phyloP scores from a whole-genome alignment of 64 coral and sea anemone species.

The Platygyra sinensis region DNA sequence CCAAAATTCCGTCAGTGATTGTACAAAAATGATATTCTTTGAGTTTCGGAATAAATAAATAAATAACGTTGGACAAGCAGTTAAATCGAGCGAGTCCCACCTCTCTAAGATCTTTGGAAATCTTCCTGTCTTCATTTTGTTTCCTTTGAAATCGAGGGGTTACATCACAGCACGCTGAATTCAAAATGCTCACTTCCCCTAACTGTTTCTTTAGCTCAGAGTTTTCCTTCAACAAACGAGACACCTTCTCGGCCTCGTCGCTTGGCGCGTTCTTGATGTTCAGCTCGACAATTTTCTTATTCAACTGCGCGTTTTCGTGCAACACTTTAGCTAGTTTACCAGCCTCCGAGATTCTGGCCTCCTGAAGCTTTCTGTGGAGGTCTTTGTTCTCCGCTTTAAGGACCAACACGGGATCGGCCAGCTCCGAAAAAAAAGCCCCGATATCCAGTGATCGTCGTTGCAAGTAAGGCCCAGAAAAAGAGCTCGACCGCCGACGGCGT shows the following conservation, averaged over 20 bases:
- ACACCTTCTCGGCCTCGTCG: constrained; percentile 44
- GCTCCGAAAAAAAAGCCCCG: not conserved
- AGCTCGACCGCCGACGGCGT: not conserved
- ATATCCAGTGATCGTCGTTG: constrained; percentile 46
- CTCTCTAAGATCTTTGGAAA: constrained; percentile 70
- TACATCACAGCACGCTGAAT: constrained; percentile 60
- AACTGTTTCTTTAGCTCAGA: constrained; percentile 77
- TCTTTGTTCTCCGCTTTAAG: constrained; percentile 66
- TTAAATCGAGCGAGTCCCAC: not conserved
- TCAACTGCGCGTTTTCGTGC: constrained; percentile 70
- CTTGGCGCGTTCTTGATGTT: constrained; percentile 43
- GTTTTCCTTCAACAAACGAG: constrained; percentile 72
- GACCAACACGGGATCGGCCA: constrained; percentile 16
- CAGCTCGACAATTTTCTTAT: constrained; percentile 68
- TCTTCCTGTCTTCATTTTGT: constrained; percentile 36
- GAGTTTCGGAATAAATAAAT: too few species aligned
- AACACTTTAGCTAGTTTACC: constrained; percentile 79
- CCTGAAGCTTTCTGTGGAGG: constrained; percentile 48
- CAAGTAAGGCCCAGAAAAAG: constrained; percentile 42
- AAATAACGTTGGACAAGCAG: not conserved
- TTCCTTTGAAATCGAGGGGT: constrained; percentile 57
- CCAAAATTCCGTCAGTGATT: too few species aligned
- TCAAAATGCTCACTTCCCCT: constrained; percentile 85
- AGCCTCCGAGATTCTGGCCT: constrained; percentile 69
- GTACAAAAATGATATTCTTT: too few species aligned